Evolutionary conservation across 1,140 invertebrate genomes (phyloP), one percentile per base, ranked within the genome.

Genomic region (Heliconius hermathena): DNA sequence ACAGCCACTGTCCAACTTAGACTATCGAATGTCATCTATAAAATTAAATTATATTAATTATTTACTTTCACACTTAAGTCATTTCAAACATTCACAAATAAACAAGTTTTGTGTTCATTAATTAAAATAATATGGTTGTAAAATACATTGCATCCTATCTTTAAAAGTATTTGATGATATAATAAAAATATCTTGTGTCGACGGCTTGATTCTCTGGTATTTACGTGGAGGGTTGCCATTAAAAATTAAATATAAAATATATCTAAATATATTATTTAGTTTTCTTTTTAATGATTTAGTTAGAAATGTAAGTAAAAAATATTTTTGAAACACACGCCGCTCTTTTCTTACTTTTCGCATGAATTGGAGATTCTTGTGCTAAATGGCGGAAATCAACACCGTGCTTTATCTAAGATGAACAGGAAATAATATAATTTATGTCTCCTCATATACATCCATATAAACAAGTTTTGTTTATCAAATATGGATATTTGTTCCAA

Each of bases 171-270:
- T 75, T 75, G 74, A 60, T 38, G 52, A 74, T 74, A 41, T 81
- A 81, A 81, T 74, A 76, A 81, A 77, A 81, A 77, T 76, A 77
- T 81, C 79, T 80, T 20, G 36, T 22, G 46, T 38, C 33, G 70
- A 29, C 71, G 57, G n/a, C 38, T 75, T 77, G 71, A 79, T 77
- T 77, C 49, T 79, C 72, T 70, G 80, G 77, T 83, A 79, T 83
- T 83, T 81, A 73, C 78, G 75, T 75, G 26, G 46, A 57, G 73
- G 72, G 73, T 74, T 52, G 72, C 13, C 72, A 66, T 66, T 26
- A 16, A 66, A 66, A 29, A 29, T 66, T 11, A 11, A 60, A 22
- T 22, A 26, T 60, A 20, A n/a, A n/a, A 18, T 57, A 60, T 22
- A n/a, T n/a, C 6, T n/a, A 11, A 9, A 22, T 11, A 8, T 18